Conservation (phyloP, 2,888 invertebrate genomes). For the Teleiodes luculella region DNA sequence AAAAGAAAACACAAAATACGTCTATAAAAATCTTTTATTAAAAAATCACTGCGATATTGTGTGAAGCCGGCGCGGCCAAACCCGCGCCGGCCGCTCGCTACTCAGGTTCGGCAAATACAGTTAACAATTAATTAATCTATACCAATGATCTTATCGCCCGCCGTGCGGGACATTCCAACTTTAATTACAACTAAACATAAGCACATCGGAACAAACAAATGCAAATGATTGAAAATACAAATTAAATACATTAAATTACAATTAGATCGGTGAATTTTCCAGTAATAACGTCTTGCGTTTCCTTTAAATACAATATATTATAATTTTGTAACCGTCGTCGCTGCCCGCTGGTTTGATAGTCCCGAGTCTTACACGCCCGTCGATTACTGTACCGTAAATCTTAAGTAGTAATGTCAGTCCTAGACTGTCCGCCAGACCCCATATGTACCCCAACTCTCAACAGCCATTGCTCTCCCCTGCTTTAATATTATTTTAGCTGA, state of each 20-base stretch:
- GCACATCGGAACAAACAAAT: constrained; percentile 58
- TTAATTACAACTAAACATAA: constrained; percentile 63
- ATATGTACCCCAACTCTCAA: no score
- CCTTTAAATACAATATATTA: constrained; percentile 17
- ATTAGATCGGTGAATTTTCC: constrained; percentile 42
- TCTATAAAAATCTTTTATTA: constrained; percentile 76
- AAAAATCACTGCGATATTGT: constrained; percentile 72
- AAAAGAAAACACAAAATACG: constrained; percentile 45
- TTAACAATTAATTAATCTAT: constrained; percentile 53
- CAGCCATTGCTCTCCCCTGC: no score
- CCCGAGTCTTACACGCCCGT: constrained; percentile 38
- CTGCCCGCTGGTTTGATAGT: constrained; percentile 23
- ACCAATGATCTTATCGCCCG: constrained; percentile 50
- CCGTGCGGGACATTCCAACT: constrained; percentile 46
- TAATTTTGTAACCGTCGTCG: constrained; percentile 15
- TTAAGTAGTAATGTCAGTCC: constrained; percentile 50
- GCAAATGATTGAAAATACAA: constrained; percentile 59
- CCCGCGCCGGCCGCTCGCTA: constrained; percentile 43
- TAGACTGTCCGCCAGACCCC: constrained; percentile 32
- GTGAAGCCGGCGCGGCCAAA: constrained; percentile 41
- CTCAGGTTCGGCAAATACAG: constrained; percentile 55
- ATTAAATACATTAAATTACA: constrained; percentile 65
- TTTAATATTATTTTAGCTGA: no score
- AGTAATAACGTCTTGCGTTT: constrained; percentile 7
- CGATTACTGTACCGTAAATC: constrained; percentile 39